Evolutionary conservation across 2,888 invertebrate genomes (phyloP).

Genomic region (Blera fallax): DNA sequence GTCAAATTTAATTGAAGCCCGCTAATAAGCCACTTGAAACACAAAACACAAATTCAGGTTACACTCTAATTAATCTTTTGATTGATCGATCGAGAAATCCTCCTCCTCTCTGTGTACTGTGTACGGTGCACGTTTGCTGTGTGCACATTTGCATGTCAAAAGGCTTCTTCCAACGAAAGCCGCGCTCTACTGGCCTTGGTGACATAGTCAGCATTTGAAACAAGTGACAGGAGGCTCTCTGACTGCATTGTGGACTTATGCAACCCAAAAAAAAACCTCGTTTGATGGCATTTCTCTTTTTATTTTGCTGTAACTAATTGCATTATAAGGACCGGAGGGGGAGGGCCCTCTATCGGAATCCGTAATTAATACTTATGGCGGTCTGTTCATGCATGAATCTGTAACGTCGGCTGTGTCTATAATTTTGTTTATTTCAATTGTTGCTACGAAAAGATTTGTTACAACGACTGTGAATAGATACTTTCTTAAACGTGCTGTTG

Average conservation of each 20-base stretch:
- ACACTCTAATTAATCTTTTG: conserved; percentile 36
- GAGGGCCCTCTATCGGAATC: conserved; percentile 29
- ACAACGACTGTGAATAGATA: conserved; percentile 38
- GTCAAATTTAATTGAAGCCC: neutral
- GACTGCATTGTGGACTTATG: conserved; percentile 26
- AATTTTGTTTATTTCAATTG: conserved; percentile 68
- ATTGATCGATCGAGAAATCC: conserved; percentile 39
- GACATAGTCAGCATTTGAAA: conserved; percentile 4
- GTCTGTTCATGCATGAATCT: conserved; percentile 66
- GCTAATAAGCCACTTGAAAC: conserved; percentile 15
- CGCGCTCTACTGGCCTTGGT: conserved; percentile 27
- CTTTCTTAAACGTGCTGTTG: conserved; percentile 66
- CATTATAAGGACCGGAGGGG: conserved; percentile 6
- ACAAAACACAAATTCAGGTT: conserved; percentile 40
- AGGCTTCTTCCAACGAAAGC: neutral
- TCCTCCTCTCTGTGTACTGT: too few species aligned
- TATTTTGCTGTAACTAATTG: conserved; percentile 55
- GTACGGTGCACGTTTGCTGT: too few species aligned
- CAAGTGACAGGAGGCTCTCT: neutral
- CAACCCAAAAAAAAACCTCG: too few species aligned
- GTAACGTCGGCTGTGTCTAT: conserved; percentile 32
- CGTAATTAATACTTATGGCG: conserved; percentile 62
- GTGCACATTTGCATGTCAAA: conserved; percentile 28
- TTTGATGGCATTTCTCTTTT: conserved; percentile 58
- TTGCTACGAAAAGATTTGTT: conserved; percentile 46